Evolutionary conservation across 1,140 invertebrate genomes (phyloP), one percentile per base, ranked within the genome.

Genomic region (Drosophila prosaltans): DNA sequence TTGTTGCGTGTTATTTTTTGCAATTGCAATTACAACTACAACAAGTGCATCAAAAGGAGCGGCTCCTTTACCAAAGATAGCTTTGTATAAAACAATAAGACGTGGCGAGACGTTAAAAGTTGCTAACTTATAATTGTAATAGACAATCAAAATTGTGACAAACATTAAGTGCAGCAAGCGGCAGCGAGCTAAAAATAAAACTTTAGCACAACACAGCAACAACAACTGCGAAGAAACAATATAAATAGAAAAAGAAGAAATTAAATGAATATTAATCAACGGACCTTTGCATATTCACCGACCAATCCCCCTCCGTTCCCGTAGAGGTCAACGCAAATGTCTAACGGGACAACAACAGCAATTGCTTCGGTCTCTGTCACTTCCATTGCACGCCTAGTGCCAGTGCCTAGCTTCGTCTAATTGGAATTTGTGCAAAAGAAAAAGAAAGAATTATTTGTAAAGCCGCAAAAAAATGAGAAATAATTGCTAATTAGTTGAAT

Each of bases 221-320:
- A 65, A 48, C 21, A 51, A 7, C 45, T 51, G 45, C 45, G 26
- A 3, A 10, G 10, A 26, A 51, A 51, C 6, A 58, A 39, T 51
- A 51, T 65, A 71, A 72, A 78, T 67, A 78, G 59, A 59, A 43
- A 54, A 61, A 2, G 30, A 62, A 74, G 71, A 67, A 36, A 51
- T 54, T 78, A 78, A 78, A 88, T 88, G 83, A 89, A 88, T 83
- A 89, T 88, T 89, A 88, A 86, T 86, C 82, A 80, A 72, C 76
- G 60, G 16, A 36, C 67, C 41, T 26, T 32, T 39, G 10, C 8
- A 36, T 36, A 32, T 32, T 21, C 43, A 4, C n/a, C 9, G 3
- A 9, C n/a, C 6, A 6, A 9, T 26, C 24, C 36, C 45, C 32
- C 60, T 54, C 45, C 39, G 10, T 11, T 21, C 45, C 41, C 16